These are phyloP conservation scores for Calliopum simillimum DNA, from an alignment of 2,888 invertebrate species.

Conservation along the genomic window DNA sequence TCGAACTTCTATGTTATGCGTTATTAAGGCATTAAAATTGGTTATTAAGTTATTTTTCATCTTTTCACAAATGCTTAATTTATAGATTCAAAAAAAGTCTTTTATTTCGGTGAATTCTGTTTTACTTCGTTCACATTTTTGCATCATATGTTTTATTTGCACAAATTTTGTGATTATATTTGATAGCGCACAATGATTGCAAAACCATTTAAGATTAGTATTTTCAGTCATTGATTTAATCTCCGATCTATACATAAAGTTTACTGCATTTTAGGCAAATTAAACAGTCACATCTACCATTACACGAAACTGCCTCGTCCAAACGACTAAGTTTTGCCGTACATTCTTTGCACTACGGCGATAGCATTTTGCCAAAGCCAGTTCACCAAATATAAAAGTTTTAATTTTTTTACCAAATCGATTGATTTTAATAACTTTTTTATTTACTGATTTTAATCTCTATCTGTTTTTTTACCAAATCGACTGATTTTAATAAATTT, in stretches of 20 bases:
- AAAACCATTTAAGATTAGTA: conserved; percentile 17
- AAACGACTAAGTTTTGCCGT: background rate
- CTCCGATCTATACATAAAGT: conserved; percentile 10
- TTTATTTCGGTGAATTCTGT: background rate
- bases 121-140: background rate
- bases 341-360: conserved; percentile 14
- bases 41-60: background rate
- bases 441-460: too few relatives aligned
- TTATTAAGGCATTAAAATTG: background rate
- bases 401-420: too few relatives aligned
- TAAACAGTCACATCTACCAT: conserved; percentile 15
- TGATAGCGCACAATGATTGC: background rate
- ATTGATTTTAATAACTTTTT: too few relatives aligned
- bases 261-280: conserved; percentile 18
- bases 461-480: too few relatives aligned
- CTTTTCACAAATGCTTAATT: background rate
- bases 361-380: conserved; percentile 10
- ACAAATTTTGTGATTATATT: background rate
- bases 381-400: too few relatives aligned
- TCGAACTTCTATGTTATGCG: background rate
- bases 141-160: conserved; percentile 14
- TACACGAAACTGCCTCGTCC: conserved; percentile 13
- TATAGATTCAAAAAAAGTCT: background rate
- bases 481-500: too few relatives aligned
- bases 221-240: conserved; percentile 18